Conservation (phyloP, 2,888 invertebrate species). For the Drosophila mimica region DNA sequence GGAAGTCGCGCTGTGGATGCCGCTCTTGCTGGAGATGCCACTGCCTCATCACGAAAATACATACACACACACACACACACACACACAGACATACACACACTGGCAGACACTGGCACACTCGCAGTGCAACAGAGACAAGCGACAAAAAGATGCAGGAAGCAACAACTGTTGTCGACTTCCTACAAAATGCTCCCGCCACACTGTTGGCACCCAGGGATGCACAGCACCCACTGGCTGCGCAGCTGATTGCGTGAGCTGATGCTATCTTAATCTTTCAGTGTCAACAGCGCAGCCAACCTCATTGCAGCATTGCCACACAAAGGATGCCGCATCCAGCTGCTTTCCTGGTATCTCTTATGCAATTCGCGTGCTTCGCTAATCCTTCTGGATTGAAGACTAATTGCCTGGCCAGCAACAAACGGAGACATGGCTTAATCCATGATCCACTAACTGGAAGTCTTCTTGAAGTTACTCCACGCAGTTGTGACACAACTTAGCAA, state of each 20-base stretch:
- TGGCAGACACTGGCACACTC: background rate
- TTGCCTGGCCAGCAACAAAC: conserved; percentile 15
- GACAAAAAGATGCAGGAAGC: conserved; percentile 78
- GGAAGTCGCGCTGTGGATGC: conserved; percentile 64
- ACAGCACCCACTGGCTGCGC: conserved; percentile 48
- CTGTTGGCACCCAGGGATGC: conserved; percentile 49
- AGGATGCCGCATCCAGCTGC: conserved; percentile 42
- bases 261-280: conserved; percentile 73
- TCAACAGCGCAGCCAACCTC: conserved; percentile 50
- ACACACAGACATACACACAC: background rate
- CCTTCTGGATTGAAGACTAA: conserved; percentile 38
- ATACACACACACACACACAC: conserved; percentile 20
- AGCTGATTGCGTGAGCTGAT: conserved; percentile 62
- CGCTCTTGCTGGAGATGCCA: conserved; percentile 63
- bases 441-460: background rate
- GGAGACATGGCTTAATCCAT: conserved; percentile 17
- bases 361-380: conserved; percentile 36
- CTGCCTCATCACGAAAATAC: conserved; percentile 45
- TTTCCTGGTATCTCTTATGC: conserved; percentile 41
- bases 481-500: background rate
- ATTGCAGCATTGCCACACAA: background rate
- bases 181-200: conserved; percentile 44
- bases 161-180: conserved; percentile 71
- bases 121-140: conserved; percentile 54
- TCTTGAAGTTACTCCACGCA: background rate